Evolutionary conservation across 2,113 vertebrate species (phyloP).

Genomic region (Typhlomys cinereus): DNA sequence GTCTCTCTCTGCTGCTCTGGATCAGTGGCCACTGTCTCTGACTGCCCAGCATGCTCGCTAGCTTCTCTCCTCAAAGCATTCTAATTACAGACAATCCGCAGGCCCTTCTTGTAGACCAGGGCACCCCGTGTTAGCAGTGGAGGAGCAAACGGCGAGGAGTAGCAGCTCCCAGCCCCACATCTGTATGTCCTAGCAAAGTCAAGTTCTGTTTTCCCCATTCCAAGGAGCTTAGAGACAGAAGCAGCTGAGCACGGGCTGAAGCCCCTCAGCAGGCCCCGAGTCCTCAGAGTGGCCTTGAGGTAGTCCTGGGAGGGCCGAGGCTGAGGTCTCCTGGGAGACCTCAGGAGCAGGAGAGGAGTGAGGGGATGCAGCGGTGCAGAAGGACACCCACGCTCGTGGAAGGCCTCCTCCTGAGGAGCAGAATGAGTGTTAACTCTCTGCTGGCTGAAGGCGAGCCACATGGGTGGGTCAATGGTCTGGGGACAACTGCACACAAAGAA

Average conservation of each 20-base stretch:
- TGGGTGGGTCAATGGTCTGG: neutral
- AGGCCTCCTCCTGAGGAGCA: neutral
- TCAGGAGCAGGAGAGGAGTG: neutral
- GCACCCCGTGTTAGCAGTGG: neutral
- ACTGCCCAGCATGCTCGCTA: neutral
- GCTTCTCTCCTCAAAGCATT: neutral
- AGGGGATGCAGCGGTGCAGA: neutral
- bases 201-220: neutral
- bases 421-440: neutral
- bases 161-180: neutral
- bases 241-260: constrained; percentile 1
- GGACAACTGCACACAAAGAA: neutral
- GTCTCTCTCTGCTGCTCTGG: neutral
- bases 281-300: constrained; percentile 22
- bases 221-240: neutral
- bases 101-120: neutral
- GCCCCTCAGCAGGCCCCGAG: constrained; percentile 45
- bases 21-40: neutral
- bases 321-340: constrained; percentile 59
- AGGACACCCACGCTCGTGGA: neutral
- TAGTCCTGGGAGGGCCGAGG: constrained; percentile 39
- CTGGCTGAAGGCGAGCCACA: neutral
- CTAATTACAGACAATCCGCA: neutral
- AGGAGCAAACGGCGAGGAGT: neutral
- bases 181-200: constrained; percentile 21